Conservation (phyloP, 2,797 vertebrate genomes). For the Sebastes steindachneri region DNA sequence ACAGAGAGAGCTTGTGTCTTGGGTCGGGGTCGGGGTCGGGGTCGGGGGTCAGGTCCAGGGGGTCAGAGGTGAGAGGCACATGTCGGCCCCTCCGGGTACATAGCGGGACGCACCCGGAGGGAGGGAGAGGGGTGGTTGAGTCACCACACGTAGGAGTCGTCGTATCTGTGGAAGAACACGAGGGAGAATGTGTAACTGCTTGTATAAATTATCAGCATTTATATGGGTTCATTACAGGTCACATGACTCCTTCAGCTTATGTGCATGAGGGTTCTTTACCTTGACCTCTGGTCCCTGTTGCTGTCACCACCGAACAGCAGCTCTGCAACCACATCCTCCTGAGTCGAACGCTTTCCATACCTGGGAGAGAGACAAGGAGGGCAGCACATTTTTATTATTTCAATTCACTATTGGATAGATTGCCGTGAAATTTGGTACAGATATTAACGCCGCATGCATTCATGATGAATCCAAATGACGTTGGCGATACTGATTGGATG, state of each 20-base stretch:
- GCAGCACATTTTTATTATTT: not conserved
- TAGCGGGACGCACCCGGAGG: constrained; percentile 41
- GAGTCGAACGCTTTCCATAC: constrained; percentile 88
- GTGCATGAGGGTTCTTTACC: constrained; percentile 67
- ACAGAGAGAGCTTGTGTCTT: constrained; percentile 34
- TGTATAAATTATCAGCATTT: not conserved
- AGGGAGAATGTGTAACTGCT: not conserved
- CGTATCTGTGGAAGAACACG: constrained; percentile 67
- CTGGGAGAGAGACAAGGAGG: constrained; percentile 50
- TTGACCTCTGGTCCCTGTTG: constrained; percentile 82
- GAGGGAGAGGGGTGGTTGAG: constrained; percentile 7
- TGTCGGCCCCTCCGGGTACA: constrained; percentile 65
- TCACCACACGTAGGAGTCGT: constrained; percentile 82
- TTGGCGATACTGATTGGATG: not conserved
- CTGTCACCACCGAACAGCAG: constrained; percentile 81
- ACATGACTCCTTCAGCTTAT: not conserved
- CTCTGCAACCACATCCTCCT: constrained; percentile 80
- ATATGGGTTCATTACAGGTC: not conserved
- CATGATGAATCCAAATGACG: not conserved
- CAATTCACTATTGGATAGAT: not conserved
- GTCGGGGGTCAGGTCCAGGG: constrained; percentile 15
- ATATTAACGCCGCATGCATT: no score
- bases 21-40: not conserved
- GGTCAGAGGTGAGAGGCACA: constrained; percentile 70
- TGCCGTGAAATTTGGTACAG: not conserved